Evolutionary conservation across 2,888 invertebrate species (phyloP).

Genomic region (Tenthredo livida): DNA sequence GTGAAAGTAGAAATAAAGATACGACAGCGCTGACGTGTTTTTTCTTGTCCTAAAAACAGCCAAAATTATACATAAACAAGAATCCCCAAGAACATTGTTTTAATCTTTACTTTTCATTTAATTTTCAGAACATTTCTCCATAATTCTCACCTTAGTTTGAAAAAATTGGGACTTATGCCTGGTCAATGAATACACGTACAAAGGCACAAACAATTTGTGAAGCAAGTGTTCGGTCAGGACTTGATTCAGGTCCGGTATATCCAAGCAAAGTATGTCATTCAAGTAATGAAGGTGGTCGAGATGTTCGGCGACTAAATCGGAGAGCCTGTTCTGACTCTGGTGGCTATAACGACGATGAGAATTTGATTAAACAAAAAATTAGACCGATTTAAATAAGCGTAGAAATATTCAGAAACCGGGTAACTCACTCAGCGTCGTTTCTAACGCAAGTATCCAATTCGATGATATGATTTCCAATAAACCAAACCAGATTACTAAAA

Average conservation of each 20-base stretch:
- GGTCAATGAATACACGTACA: conserved; percentile 95
- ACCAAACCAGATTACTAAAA: conserved; percentile 99
- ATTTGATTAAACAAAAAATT: too few relatives aligned
- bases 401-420: conserved; percentile 10
- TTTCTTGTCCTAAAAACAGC: conserved; percentile 69
- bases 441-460: conserved; percentile 97
- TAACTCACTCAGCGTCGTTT: conserved; percentile 95
- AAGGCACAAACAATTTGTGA: conserved; percentile 94
- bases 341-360: conserved; percentile 83
- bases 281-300: conserved; percentile 98
- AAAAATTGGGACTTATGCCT: conserved; percentile 69
- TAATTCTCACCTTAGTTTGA: conserved; percentile 76
- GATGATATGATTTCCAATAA: conserved; percentile 98
- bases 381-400: not conserved
- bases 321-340: conserved; percentile 92
- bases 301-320: conserved; percentile 97
- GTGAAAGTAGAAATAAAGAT: conserved; percentile 93
- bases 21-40: conserved; percentile 88
- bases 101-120: conserved; percentile 73
- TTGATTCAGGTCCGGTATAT: conserved; percentile 95
- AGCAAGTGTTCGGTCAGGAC: conserved; percentile 96
- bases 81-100: not conserved
- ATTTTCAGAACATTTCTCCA: conserved; percentile 66
- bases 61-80: not conserved
- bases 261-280: conserved; percentile 96